Evolutionary conservation across 2,888 invertebrate species (phyloP), one percentile per base, ranked within the genome.

Genomic region (Branchellion lobata): DNA sequence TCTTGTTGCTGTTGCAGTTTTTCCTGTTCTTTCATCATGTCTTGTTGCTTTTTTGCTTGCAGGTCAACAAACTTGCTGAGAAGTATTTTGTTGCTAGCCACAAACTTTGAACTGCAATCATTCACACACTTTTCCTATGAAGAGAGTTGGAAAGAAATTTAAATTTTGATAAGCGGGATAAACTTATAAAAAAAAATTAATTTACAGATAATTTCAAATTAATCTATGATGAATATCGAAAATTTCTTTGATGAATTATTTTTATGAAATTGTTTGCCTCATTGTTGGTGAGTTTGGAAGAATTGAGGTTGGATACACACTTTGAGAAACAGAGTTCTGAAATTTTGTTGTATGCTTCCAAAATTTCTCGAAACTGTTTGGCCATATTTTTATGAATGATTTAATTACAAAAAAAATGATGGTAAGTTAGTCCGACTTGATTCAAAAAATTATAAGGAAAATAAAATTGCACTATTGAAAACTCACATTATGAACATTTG

Each of bases 101-200:
- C 61, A n/a, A 57, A 57, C 21, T 57, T 57, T 18, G 61, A 57
- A n/a, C 61, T 57, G 61, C 61, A 57, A n/a, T 57, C 61, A n/a
- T 57, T 57, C 21, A 57, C 61, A 57, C 61, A 57, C 21, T 18
- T 57, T n/a, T 3, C n/a, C 61, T 57, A n/a, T 24, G 21, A 8
- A 24, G 5, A 57, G 5, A 57, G 3, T 3, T 47, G 47, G 18
- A 47, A 18, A 14, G 47, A 47, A 18, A 8, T 47, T 47, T n/a
- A n/a, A n/a, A n/a, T n/a, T n/a, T n/a, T n/a, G n/a, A n/a, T n/a
- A n/a, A n/a, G n/a, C n/a, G n/a, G n/a, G n/a, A n/a, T 40, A 40
- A 14, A 8, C 14, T 40, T 40, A 40, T 40, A 40, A 40, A 40
- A 8, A 8, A 40, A 40, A 40, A 40, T 40, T 8, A 40, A 40